Evolutionary conservation across 37 sponge, comb jelly and placozoan genomes (phyloP), one percentile per base, ranked within the genome.

Genomic region (Dysidea cf. avara): DNA sequence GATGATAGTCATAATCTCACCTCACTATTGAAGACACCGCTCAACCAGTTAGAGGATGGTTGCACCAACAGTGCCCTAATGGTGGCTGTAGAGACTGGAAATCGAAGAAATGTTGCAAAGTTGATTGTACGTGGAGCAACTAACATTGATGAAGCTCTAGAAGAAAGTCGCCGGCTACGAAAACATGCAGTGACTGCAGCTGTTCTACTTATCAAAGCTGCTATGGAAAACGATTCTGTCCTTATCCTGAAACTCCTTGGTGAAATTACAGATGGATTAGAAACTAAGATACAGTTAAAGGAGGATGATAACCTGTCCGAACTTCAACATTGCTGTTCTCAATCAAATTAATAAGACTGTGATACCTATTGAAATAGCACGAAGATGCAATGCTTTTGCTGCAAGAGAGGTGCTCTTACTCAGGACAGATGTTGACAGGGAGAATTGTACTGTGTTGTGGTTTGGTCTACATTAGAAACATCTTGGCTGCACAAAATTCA

Each of bases 141-240:
- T 26, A 60, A 73, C 39, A 34, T 74, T 2, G 40, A 48, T n/a
- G 62, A 67, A 17, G 74, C 80, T 24, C 69, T 86, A 7, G 9
- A 72, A 33, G 3, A 28, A 5, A 37, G 81, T 31, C 24, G 17
- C 18, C 40, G 26, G 0, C 71, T 67, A 2, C 17, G 29, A 30
- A 74, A 79, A 39, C 61, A 64, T 39, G 40, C 66, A 11, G 75
- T 75, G 37, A 25, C 55, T 26, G 86, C 81, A 33, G 74, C 79
- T 68, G 51, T 86, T 39, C 81, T 86, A 7, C 46, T 79, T 40
- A 48, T 79, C 17, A 67, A 36, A 17, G 86, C 86, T 17, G 80
- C 73, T 28, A 74, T 53, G 31, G 47, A 59, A 0, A 71, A 65
- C 36, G 48, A 86, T 29, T 28, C 51, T 4, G 22, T 52, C 26